Percentiles rank a stretch among this genome's conserved stretches.
These are phyloP conservation scores for Oophaga sylvatica DNA, from an alignment of 2,797 vertebrate genomes.

Conservation along the genomic window DNA sequence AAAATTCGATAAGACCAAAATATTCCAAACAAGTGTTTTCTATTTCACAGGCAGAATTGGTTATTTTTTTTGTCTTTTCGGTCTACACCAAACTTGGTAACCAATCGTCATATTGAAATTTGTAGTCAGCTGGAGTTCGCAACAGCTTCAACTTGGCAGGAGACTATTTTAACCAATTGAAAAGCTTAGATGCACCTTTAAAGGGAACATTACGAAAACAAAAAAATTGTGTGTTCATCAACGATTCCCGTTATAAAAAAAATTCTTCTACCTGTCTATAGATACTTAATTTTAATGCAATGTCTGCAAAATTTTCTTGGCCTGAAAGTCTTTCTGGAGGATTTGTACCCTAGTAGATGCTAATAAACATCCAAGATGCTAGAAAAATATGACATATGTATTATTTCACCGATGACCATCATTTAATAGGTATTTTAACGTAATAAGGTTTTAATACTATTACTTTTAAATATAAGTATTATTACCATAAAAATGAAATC, in stretches of 20 bases:
- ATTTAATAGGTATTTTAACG: too few species aligned
- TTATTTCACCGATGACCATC: too few species aligned
- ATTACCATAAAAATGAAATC: neutral
- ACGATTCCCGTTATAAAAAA: neutral
- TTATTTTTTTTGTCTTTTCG: slow-evolving; percentile 13
- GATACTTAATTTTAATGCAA: neutral
- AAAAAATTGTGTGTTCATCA: neutral
- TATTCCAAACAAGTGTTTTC: neutral
- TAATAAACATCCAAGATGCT: too few species aligned
- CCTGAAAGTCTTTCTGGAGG: neutral
- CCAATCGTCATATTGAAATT: slow-evolving; percentile 23
- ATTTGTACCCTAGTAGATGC: neutral
- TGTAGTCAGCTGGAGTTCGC: slow-evolving; percentile 52
- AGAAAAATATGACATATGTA: too few species aligned
- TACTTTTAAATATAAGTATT: too few species aligned
- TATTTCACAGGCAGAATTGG: neutral
- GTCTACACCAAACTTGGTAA: slow-evolving; percentile 33
- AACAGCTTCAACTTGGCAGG: slow-evolving; percentile 50
- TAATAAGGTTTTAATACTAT: too few species aligned
- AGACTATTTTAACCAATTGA: slow-evolving; percentile 7
- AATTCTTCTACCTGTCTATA: neutral
- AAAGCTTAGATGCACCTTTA: neutral
- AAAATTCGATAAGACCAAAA: too few species aligned
- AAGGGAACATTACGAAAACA: neutral
- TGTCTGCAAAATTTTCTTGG: neutral